Percentiles rank a stretch among this genome's conserved stretches.
Evolutionary conservation across 2,797 vertebrate genomes (phyloP).

Genomic region (Gymnopithys bicolor): DNA sequence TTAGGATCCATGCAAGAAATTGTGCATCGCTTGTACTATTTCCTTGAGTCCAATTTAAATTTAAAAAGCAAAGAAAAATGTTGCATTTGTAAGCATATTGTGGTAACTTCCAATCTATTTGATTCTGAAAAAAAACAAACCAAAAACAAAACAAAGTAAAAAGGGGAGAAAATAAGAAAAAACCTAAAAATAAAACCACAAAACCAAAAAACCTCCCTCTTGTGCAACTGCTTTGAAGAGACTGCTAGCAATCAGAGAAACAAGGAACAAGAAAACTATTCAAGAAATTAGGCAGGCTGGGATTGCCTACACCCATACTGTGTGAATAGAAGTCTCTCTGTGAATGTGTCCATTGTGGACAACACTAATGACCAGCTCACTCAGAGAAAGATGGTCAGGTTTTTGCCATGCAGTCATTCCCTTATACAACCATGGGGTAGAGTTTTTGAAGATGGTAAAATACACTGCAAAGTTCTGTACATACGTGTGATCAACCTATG

Average conservation of each 20-base stretch:
- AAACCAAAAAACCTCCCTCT: background rate
- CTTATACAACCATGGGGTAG: background rate
- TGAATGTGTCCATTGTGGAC: background rate
- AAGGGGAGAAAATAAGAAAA: too few species aligned
- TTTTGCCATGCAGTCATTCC: background rate
- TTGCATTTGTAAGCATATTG: background rate
- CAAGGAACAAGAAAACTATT: background rate
- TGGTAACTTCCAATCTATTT: background rate
- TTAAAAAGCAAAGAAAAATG: background rate
- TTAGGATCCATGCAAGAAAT: background rate
- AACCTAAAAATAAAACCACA: background rate
- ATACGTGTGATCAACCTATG: background rate
- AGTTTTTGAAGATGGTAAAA: background rate
- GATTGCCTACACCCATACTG: background rate
- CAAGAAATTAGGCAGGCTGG: background rate
- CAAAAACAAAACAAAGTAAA: background rate
- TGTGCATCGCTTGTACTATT: background rate
- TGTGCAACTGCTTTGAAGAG: background rate
- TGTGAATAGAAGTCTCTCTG: background rate
- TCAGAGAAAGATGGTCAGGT: background rate
- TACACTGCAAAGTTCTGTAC: background rate
- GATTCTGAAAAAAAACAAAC: background rate
- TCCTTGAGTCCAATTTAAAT: background rate
- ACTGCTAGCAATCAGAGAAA: background rate
- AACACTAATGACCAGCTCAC: background rate